Conservation (phyloP, 2,888 invertebrate genomes). For the Brachyptera putata region DNA sequence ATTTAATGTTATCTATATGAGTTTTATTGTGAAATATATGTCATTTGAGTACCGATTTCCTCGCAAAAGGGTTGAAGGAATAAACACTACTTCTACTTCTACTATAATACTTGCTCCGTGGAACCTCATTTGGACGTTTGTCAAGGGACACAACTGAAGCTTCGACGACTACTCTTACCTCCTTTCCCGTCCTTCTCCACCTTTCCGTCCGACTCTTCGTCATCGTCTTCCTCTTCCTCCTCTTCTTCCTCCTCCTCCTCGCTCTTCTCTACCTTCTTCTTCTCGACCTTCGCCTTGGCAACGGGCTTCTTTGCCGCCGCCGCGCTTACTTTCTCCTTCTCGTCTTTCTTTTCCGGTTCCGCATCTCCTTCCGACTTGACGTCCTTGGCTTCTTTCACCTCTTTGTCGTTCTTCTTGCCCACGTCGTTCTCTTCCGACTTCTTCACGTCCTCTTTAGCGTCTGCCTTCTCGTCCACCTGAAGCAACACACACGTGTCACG, state of each 20-base stretch:
- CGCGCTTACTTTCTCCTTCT: constrained; percentile 42
- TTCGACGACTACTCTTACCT: not conserved
- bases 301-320: constrained; percentile 33
- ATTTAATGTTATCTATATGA: no score
- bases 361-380: constrained; percentile 35
- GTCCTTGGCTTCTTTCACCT: constrained; percentile 40
- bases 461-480: constrained; percentile 26
- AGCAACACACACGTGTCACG: no score
- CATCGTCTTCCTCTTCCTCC: constrained; percentile 34
- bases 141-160: no score
- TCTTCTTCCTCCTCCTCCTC: constrained; percentile 50
- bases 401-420: constrained; percentile 37
- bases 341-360: constrained; percentile 43
- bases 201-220: constrained; percentile 34
- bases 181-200: constrained; percentile 6
- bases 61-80: no score
- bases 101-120: no score
- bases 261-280: constrained; percentile 41
- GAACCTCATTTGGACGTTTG: no score
- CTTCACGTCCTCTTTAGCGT: constrained; percentile 45
- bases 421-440: constrained; percentile 49
- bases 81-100: no score
- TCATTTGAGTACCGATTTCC: no score
- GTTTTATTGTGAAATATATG: no score
- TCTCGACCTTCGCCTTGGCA: constrained; percentile 32